Conservation (phyloP, 2,888 invertebrate genomes). For the Chymomyza fuscimana region DNA sequence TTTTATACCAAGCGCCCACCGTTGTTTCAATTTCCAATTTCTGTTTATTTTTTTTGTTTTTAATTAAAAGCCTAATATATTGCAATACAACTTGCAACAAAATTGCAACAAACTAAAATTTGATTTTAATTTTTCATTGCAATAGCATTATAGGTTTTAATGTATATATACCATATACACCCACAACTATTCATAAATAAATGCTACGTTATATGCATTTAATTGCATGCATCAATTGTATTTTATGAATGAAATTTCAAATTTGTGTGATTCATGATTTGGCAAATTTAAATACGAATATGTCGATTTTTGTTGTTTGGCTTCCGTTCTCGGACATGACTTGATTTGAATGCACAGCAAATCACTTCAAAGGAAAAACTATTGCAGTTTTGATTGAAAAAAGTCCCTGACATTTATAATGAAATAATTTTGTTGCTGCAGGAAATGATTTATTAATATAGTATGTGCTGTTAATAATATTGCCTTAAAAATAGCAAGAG, state of each 20-base stretch:
- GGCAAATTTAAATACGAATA: conserved; percentile 24
- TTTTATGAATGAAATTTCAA: conserved; percentile 50
- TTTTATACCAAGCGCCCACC: too few species aligned
- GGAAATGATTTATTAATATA: conserved; percentile 57
- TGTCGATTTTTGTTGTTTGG: conserved; percentile 33
- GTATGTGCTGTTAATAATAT: conserved; percentile 26
- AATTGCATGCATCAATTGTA: conserved; percentile 14
- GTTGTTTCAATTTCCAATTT: too few species aligned
- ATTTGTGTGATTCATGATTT: background rate
- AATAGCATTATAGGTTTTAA: conserved; percentile 6
- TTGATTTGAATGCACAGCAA: background rate
- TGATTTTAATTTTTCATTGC: background rate
- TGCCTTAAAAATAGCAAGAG: background rate
- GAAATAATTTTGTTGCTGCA: conserved; percentile 14
- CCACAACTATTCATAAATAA: background rate
- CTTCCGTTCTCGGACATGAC: conserved; percentile 46
- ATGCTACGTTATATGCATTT: background rate
- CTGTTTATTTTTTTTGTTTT: background rate
- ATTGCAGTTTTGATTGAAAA: conserved; percentile 14
- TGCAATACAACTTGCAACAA: background rate
- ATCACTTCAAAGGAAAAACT: conserved; percentile 55
- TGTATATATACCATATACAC: too few species aligned
- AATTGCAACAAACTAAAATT: background rate
- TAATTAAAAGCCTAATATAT: background rate
- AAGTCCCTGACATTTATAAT: conserved; percentile 48